Evolutionary conservation across 1,140 invertebrate genomes (phyloP).

Genomic region (Limonius californicus): DNA sequence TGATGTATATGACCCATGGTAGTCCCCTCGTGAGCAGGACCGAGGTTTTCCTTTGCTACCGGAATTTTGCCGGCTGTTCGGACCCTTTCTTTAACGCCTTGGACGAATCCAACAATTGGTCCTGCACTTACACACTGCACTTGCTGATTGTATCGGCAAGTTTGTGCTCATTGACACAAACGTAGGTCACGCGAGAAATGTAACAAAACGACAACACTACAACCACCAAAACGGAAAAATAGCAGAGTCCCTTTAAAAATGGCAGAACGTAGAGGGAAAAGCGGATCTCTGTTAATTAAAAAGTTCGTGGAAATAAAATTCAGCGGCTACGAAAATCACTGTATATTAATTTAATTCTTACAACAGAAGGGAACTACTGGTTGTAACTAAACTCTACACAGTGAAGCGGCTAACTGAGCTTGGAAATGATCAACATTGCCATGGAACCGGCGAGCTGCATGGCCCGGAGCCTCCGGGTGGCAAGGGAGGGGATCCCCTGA

Average conservation of each 20-base stretch:
- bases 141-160: neutral
- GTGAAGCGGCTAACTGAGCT: constrained; percentile 1
- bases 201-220: too few species aligned
- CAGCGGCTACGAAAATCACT: neutral
- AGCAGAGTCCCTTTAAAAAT: too few species aligned
- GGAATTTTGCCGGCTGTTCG: constrained; percentile 49
- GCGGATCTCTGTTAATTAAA: too few species aligned
- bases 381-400: constrained; percentile 14
- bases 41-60: constrained; percentile 48
- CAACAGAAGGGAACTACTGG: neutral
- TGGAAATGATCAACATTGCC: constrained; percentile 3
- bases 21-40: constrained; percentile 47
- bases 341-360: constrained; percentile 11
- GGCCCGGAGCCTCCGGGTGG: constrained; percentile 3
- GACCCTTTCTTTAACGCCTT: constrained; percentile 8
- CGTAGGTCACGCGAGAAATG: too few species aligned
- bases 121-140: constrained; percentile 1
- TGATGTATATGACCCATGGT: constrained; percentile 56
- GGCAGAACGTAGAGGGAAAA: too few species aligned
- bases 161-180: neutral
- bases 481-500: constrained; percentile 18
- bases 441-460: constrained; percentile 19
- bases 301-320: too few species aligned
- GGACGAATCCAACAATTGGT: constrained; percentile 16
- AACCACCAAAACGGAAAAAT: too few species aligned